Base-by-base conservation (phyloP, 2,113 vertebrate species). In the Percina caprodes region DNA sequence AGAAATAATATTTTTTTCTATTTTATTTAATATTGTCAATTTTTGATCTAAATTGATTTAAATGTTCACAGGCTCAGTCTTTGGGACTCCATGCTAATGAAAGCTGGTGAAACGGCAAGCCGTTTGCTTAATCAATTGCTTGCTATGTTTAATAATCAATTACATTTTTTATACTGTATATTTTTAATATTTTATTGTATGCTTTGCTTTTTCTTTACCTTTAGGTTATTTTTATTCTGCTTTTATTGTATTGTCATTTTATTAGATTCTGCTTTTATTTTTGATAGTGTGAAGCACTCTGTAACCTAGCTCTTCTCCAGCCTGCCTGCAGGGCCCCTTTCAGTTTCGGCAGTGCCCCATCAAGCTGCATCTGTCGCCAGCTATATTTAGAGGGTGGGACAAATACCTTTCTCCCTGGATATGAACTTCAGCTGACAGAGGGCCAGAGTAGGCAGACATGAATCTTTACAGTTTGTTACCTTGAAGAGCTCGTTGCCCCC, bases 331-430 rank as follows among this genome's bases (percentile, higher is more conserved):
- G 86, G 84, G 89, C 84, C 91, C 74, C 77, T 86, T 80, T 85
- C 86, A 70, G 60, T 61, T 69, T 80, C 85, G 82, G 89, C 83
- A 87, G 84, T 84, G 88, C 91, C 93, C 90, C 91, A 89, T 81
- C 72, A 74, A 85, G 90, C 87, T 86, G 87, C 93, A 92, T 95
- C 93, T 94, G 92, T 93, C 86, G 88, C 91, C 76, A 83, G 89
- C 89, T 94, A 95, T 94, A 94, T 92, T 93, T 95, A 95, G 93
- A 86, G 77, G 82, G 39, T 59, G 80, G 85, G 87, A 89, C 90
- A 88, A 91, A 95, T 92, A 93, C 86, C 89, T 85, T 69, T 81
- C 82, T 82, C 79, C 79, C 71, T 92, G 88, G 75, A 92, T 90
- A 89, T 89, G 85, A 92, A 91, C 80, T 89, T 87, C 80, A 83